Base-by-base conservation (phyloP, 2,888 invertebrate genomes). In the Tipula unca region DNA sequence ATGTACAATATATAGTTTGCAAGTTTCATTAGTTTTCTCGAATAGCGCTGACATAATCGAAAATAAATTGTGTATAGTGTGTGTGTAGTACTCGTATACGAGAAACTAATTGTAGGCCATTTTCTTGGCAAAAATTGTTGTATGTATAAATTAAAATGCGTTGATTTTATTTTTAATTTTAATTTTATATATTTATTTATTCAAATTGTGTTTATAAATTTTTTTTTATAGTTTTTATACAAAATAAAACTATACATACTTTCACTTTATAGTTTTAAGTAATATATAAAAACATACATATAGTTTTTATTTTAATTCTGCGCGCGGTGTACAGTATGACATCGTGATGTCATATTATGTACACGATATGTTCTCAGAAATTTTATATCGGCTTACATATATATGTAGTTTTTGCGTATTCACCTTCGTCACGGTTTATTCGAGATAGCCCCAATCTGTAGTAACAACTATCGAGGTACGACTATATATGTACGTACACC, bases 171-270 rank as follows among this genome's bases (percentile, higher is more conserved):
- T 69, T 69, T 69, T 69, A 69, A 69, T 69, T 69, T 69, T 69
- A 69, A 69, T 69, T 69, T 69, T 69, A 69, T 69, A 69, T 69
- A 69, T 69, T 69, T 69, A 69, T 69, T 69, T 69, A 69, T 69
- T 69, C 69, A 69, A 69, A 69, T 69, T 69, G 69, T 69, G 69
- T 69, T 69, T 69, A 69, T 69, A 69, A n/a, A 69, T 69, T 69
- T 69, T 69, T 48, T 69, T 69, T 69, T 69, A 25, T 54, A 54
- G 48, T 69, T 69, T 69, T 69, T 69, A 13, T 69, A 69, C 25
- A 69, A 69, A 54, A n/a, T 4, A 48, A 69, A 69, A 69, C 4
- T 6, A 25, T 69, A 69, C 25, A 69, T 69, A 69, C 69, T 69
- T 69, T 69, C 69, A 69, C 69, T 69, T 69, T 69, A 69, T n/a